These are phyloP conservation scores for Zalophus californianus DNA, from an alignment of 2,797 vertebrate species.

Conservation along the genomic window DNA sequence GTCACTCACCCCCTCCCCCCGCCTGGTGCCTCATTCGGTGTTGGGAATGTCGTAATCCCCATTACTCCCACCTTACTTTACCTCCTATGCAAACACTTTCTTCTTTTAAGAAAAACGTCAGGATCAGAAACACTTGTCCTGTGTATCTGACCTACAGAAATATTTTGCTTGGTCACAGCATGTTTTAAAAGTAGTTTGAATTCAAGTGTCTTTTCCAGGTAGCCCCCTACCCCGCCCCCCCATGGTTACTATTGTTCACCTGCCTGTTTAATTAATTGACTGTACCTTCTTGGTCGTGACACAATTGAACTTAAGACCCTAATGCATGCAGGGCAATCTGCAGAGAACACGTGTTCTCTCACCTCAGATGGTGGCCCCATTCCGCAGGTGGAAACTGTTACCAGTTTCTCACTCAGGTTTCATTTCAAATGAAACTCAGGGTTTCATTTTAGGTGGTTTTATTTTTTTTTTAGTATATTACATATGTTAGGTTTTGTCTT, in stretches of 20 bases:
- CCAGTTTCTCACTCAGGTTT: neutral
- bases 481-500: neutral
- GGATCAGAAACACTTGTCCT: neutral
- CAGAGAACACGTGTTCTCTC: neutral
- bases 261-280: neutral
- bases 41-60: neutral
- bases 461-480: neutral
- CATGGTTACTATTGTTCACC: accelerated
- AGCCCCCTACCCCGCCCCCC: accelerated
- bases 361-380: accelerated
- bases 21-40: accelerated
- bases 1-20: neutral
- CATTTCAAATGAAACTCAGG: too few species aligned
- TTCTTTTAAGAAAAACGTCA: neutral
- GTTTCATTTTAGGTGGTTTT: neutral
- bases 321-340: accelerated
- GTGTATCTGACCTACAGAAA: neutral
- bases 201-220: neutral
- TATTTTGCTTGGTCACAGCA: neutral
- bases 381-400: neutral
- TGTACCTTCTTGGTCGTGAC: accelerated
- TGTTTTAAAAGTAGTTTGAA: neutral
- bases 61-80: accelerated
- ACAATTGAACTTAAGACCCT: neutral
- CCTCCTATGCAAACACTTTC: neutral